Conservation (phyloP, 2,888 invertebrate genomes). For the Platerodrilus igneus region DNA sequence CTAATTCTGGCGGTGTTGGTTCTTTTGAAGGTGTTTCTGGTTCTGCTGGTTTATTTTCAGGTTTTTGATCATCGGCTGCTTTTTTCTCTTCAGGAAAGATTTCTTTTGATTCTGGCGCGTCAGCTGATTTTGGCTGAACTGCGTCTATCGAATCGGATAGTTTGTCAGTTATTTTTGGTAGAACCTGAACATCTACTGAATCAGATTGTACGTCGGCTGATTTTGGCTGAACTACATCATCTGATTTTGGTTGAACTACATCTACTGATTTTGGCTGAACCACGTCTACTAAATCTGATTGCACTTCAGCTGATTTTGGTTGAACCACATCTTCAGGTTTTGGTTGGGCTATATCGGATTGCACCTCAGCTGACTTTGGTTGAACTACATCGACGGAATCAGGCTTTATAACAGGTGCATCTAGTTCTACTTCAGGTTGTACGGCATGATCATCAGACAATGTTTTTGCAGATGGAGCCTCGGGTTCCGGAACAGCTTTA, state of each 20-base stretch:
- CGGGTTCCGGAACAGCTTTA: conserved; percentile 1
- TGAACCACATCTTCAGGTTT: conserved; percentile 46
- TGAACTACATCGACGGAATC: not conserved
- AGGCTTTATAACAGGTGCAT: too few relatives aligned
- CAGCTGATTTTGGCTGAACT: conserved; percentile 16
- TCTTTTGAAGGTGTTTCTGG: conserved; percentile 25
- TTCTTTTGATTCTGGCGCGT: too few relatives aligned
- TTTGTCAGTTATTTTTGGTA: conserved; percentile 34
- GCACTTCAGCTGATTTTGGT: conserved; percentile 38
- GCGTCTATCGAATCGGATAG: conserved; percentile 31
- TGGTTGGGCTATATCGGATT: conserved; percentile 19
- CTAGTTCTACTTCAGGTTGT: too few relatives aligned
- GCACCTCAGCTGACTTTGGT: conserved; percentile 11
- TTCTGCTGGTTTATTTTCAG: conserved; percentile 26
- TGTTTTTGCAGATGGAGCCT: too few relatives aligned
- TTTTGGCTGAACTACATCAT: conserved; percentile 20
- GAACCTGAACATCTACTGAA: conserved; percentile 13
- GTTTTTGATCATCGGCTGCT: conserved; percentile 29
- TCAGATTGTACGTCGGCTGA: conserved; percentile 18
- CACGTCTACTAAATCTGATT: conserved; percentile 25
- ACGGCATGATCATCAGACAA: too few relatives aligned
- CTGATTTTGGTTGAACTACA: conserved; percentile 23
- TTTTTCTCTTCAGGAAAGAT: conserved; percentile 30
- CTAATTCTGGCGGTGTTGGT: conserved; percentile 8
- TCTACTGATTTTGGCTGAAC: conserved; percentile 25